phyloP scores from a whole-genome alignment of 2,888 invertebrate species.

The Criorhina ranunculi region DNA sequence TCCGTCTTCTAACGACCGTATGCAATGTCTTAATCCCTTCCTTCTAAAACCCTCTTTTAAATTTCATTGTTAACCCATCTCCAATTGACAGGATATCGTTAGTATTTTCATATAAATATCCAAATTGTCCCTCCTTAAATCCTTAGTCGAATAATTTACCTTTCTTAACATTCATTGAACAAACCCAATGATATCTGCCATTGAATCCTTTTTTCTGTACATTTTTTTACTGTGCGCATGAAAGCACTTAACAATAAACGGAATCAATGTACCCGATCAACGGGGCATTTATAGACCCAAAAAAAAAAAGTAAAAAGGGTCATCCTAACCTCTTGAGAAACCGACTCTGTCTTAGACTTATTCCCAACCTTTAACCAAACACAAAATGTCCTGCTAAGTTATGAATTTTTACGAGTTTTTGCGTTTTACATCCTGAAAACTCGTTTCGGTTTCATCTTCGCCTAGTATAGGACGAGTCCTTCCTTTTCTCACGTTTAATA shows the following conservation, averaged over 20 bases:
- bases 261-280: constrained; percentile 71
- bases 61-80: constrained; percentile 5
- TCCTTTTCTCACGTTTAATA: constrained; percentile 47
- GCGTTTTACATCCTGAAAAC: constrained; percentile 22
- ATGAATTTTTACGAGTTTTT: constrained; percentile 72
- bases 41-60: neutral
- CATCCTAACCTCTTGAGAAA: constrained; percentile 47
- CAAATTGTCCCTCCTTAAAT: constrained; percentile 12
- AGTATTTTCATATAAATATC: neutral
- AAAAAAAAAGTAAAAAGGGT: constrained; percentile 13
- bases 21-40: neutral
- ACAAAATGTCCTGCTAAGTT: constrained; percentile 66
- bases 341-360: neutral
- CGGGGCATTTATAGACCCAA: constrained; percentile 47
- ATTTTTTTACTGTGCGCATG: constrained; percentile 36
- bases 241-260: constrained; percentile 67
- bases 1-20: neutral
- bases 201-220: constrained; percentile 24
- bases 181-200: constrained; percentile 20
- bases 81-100: constrained; percentile 1
- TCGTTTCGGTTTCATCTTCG: constrained; percentile 3
- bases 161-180: constrained; percentile 42
- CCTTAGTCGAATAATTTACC: constrained; percentile 17
- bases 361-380: constrained; percentile 5
- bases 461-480: constrained; percentile 21